Conservation (phyloP, 2,113 vertebrate genomes). For the Mesoclemmys tuberculata region DNA sequence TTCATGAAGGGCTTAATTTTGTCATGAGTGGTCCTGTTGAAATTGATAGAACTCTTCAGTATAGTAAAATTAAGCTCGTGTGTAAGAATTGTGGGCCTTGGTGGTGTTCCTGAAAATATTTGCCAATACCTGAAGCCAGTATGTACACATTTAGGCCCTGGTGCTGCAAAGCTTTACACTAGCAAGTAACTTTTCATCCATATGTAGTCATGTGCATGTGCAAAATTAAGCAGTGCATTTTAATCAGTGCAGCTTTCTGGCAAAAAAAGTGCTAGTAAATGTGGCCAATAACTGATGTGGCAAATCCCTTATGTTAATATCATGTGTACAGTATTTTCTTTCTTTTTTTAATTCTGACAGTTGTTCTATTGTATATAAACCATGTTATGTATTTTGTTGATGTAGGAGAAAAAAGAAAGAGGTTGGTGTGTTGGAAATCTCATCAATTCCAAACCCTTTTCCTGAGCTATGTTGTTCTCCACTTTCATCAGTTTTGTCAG, state of each 20-base stretch:
- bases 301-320: background rate
- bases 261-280: slow-evolving; percentile 41
- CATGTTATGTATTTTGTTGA: slow-evolving; percentile 72
- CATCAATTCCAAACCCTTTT: slow-evolving; percentile 87
- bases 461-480: slow-evolving; percentile 86
- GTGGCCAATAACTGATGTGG: background rate
- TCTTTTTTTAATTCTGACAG: slow-evolving; percentile 32
- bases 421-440: slow-evolving; percentile 77
- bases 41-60: background rate
- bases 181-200: slow-evolving; percentile 43
- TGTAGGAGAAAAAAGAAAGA: slow-evolving; percentile 81
- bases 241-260: slow-evolving; percentile 61
- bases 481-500: slow-evolving; percentile 83
- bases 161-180: slow-evolving; percentile 38
- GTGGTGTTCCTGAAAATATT: slow-evolving; percentile 42
- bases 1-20: background rate
- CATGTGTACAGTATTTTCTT: background rate
- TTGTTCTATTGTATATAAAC: slow-evolving; percentile 53
- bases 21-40: background rate
- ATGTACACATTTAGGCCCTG: slow-evolving; percentile 52
- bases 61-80: background rate
- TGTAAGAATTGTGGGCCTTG: background rate
- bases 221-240: slow-evolving; percentile 44
- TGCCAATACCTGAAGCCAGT: slow-evolving; percentile 56
- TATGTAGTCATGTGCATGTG: slow-evolving; percentile 45